phyloP scores from a whole-genome alignment of 2,113 vertebrate genomes.

The Semnornis frantzii region DNA sequence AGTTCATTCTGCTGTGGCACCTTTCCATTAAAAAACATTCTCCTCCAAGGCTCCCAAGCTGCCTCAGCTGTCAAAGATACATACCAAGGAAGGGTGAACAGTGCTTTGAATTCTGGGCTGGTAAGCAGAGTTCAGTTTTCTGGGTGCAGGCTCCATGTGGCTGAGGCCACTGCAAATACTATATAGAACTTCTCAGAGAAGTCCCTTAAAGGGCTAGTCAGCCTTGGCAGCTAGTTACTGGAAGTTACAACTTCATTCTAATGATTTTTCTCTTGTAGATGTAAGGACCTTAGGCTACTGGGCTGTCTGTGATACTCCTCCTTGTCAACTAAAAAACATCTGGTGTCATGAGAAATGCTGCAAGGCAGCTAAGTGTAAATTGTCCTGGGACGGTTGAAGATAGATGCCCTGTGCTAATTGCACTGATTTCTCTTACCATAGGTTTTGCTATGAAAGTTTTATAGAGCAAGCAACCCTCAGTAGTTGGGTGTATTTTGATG shows the following conservation, averaged over 20 bases:
- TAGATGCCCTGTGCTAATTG: neutral
- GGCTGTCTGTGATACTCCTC: neutral
- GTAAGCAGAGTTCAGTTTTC: neutral
- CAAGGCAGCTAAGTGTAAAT: neutral
- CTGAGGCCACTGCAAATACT: neutral
- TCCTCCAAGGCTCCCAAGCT: neutral
- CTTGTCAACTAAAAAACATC: neutral
- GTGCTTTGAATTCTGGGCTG: neutral
- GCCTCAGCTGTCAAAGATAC: neutral
- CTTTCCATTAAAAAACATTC: neutral
- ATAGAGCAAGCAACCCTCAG: neutral
- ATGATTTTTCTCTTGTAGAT: neutral
- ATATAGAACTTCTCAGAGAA: neutral
- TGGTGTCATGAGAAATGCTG: neutral
- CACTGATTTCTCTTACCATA: neutral
- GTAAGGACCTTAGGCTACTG: neutral
- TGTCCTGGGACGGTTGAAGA: neutral
- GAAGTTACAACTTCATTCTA: neutral
- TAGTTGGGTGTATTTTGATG: neutral
- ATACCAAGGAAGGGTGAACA: neutral
- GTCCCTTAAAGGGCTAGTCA: neutral
- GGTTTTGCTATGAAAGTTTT: neutral
- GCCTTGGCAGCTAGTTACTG: neutral
- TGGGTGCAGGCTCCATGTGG: neutral
- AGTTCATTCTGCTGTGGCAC: neutral